Base-by-base conservation (phyloP, 2,888 invertebrate genomes). In the Petrolisthes cinctipes region DNA sequence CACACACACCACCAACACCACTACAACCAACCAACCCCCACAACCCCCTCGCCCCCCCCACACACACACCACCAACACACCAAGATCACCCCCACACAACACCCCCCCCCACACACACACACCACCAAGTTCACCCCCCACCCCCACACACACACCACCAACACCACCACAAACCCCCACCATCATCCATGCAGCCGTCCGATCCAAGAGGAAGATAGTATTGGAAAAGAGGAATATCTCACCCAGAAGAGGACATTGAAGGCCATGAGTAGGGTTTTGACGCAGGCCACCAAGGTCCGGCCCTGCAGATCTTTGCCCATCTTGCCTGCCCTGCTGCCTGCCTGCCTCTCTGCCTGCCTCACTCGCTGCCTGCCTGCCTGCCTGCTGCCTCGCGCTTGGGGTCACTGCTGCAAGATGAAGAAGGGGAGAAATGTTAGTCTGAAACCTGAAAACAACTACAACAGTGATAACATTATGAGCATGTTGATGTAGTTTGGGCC, bases 221-320 rank as follows among this genome's bases (percentile, higher is more conserved):
- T 6, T 75, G 20, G 7, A 75, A 75, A 75, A 75, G 9, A 75
- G 75, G 9, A 23, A 5, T 14, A 14, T 83, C 87, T 80, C 61
- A 83, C 84, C 73, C 96, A 96, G 93, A 97, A 96, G 56, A 95
- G 93, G 91, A 96, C 94, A 93, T 97, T 97, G 93, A 96, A 97
- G 85, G 96, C 93, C 94, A 96, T 96, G 90, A 97, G 94, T 73
- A 96, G 93, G 0, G 95, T 95, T 92, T 96, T 97, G 93, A 96
- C 95, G 93, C 96, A 96, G 91, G 95, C 95, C 93, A 96, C 95
- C 14, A 81, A 14, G 56, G 95, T 95, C 75, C 96, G 95, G 91
- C 95, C 95, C 93, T 95, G 95, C 91, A 96, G 94, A 92, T 95
- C 94, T 92, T 95, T 95, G n/a, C 95, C 95, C 96, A 96, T 96